Base-by-base conservation (phyloP, 1,140 invertebrate genomes). In the Schlechtendalia chinensis region DNA sequence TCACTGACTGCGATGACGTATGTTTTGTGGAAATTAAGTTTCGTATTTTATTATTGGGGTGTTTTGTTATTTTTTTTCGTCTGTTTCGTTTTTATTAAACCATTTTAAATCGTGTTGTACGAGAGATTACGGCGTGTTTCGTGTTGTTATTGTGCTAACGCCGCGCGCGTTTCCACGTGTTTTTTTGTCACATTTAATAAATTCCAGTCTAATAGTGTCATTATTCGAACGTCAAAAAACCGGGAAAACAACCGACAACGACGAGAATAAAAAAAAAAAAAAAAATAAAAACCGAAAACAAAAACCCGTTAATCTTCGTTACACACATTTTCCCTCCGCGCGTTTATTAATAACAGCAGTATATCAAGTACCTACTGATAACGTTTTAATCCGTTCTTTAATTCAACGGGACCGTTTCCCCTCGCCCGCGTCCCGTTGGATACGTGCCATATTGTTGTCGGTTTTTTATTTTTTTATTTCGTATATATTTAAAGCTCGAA, bases 311-410 rank as follows among this genome's bases (percentile, higher is more conserved):
- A 72, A 72, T 72, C 69, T 72, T 72, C 54, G 47, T 72, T 54
- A 72, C 69, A 54, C 50, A 54, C 47, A n/a, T 72, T 72, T 72
- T 54, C 47, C 24, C 69, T 54, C 69, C 19, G 32, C 32, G 32
- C 32, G 50, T 72, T 72, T 72, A 72, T 72, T 54, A 72, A 72
- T 72, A 72, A 54, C 69, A 54, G 16, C 69, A 27, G 24, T 72
- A 72, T 29, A 54, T 72, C 69, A 72, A 72, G 50, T 32, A 32
- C 50, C 50, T 72, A 32, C 69, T n/a, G 69, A 72, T 72, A 72
- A 72, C 69, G 10, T 72, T 72, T 72, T 72, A 72, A 72, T 72
- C 69, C 50, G 69, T 72, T 72, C 69, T 72, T 72, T 72, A 72
- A 72, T 72, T 72, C 69, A 72, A 72, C n/a, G 69, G 69, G 69